A percentile compares a stretch with the other conserved stretches of the same genome.
These are phyloP conservation scores for Macaca mulatta DNA, from an alignment of 2,113 vertebrate species.

Conservation along the genomic window DNA sequence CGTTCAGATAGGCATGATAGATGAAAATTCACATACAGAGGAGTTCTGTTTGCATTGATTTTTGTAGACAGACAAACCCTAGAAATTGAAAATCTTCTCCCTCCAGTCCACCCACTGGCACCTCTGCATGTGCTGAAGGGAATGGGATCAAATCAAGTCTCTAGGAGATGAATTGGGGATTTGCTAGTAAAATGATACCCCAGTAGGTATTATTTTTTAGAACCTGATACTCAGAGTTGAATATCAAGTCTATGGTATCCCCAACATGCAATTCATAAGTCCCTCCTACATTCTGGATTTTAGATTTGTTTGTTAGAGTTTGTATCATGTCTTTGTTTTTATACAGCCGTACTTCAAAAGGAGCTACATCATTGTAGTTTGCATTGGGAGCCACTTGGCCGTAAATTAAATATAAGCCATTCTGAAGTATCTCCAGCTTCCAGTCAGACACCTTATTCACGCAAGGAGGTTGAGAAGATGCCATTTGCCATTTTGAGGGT, in stretches of 20 bases:
- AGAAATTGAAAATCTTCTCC: not conserved
- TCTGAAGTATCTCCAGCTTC: constrained; percentile 51
- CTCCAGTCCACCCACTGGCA: not conserved
- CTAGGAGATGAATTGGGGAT: constrained; percentile 34
- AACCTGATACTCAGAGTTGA: constrained; percentile 62
- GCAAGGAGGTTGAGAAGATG: constrained; percentile 23
- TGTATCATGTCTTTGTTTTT: constrained; percentile 40
- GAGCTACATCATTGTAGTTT: not conserved
- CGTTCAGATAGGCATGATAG: not conserved
- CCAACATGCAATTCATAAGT: constrained; percentile 58
- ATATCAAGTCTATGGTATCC: constrained; percentile 56
- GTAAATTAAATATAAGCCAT: constrained; percentile 59
- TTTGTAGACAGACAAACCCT: not conserved
- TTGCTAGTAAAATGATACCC: constrained; percentile 52
- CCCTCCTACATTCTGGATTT: constrained; percentile 35
- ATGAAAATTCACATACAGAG: not conserved
- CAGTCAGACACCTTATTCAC: not conserved
- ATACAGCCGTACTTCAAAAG: constrained; percentile 12
- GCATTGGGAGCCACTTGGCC: constrained; percentile 45
- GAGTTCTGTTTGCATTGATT: not conserved
- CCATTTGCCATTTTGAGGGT: constrained; percentile 57
- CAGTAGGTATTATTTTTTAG: constrained; percentile 62
- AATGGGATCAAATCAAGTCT: not conserved
- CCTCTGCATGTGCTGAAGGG: not conserved
- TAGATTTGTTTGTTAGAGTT: constrained; percentile 5